Conservation (phyloP, 1,140 invertebrate species). For the Acromyrmex charruanus region DNA sequence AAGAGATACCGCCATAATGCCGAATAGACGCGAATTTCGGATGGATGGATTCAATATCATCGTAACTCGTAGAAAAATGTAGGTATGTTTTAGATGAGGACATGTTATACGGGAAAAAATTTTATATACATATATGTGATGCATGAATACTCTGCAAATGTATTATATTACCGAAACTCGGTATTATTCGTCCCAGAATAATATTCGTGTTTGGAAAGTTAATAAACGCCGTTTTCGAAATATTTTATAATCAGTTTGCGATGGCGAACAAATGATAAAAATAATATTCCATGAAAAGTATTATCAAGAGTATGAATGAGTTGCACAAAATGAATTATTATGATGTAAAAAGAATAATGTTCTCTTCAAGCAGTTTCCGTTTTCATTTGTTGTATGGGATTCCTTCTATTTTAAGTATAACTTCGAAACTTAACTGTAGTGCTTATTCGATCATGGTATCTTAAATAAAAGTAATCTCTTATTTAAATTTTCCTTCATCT, state of each 20-base stretch:
- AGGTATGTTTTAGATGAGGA: not conserved
- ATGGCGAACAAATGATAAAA: not conserved
- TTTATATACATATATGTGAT: not conserved
- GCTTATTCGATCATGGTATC: not conserved
- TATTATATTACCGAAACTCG: conserved; percentile 2
- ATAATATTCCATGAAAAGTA: not conserved
- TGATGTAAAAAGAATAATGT: not conserved
- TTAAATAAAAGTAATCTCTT: not conserved
- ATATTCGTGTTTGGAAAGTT: conserved; percentile 1
- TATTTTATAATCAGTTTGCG: conserved; percentile 7
- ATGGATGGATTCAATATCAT: conserved; percentile 47
- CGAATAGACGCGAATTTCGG: conserved; percentile 29
- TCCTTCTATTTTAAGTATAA: not conserved
- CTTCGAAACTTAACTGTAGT: not conserved
- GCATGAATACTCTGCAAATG: not conserved
- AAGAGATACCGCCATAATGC: conserved; percentile 33
- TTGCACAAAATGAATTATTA: not conserved
- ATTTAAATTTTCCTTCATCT: not conserved
- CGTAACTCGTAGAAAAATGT: conserved; percentile 45
- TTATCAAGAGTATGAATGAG: not conserved
- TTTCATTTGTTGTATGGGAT: not conserved
- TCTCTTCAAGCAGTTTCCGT: not conserved
- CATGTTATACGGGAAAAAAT: not conserved
- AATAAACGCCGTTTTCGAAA: not conserved
- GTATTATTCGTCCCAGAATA: not conserved